Evolutionary conservation across 2,113 vertebrate species (phyloP).

Genomic region (Climacteris rufus): DNA sequence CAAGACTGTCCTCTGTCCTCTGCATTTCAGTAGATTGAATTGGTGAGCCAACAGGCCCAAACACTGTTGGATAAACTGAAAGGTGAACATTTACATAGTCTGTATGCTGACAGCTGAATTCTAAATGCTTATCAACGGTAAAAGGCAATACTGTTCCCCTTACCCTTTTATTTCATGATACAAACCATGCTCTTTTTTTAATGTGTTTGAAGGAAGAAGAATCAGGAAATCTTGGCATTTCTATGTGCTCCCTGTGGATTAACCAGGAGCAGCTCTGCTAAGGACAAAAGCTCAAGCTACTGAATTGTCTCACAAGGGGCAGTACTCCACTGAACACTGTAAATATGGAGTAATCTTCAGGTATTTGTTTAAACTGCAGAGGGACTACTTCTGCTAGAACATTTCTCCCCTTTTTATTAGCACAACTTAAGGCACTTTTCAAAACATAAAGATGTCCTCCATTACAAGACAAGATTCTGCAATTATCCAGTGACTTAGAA

Average conservation of each 20-base stretch:
- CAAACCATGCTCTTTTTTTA: fast-evolving
- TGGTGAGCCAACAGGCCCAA: background rate
- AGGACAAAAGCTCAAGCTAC: background rate
- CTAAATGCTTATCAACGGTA: background rate
- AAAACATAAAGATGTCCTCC: background rate
- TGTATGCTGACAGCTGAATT: background rate
- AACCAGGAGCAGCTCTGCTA: background rate
- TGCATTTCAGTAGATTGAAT: background rate
- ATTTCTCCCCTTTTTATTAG: background rate
- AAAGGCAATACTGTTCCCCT: background rate
- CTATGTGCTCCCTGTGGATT: background rate
- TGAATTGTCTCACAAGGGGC: background rate
- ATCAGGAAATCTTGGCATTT: background rate
- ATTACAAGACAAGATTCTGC: background rate
- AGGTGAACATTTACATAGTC: background rate
- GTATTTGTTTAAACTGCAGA: background rate
- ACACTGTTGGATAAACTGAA: background rate
- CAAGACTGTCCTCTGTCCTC: background rate
- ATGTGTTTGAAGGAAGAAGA: background rate
- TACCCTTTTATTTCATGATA: background rate
- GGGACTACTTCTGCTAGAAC: background rate
- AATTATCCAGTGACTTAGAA: background rate
- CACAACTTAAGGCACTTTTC: background rate
- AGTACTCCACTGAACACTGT: background rate
- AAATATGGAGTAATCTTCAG: background rate